These are phyloP conservation scores for Cuniculus paca DNA, from an alignment of 2,797 vertebrate genomes.

Conservation along the genomic window DNA sequence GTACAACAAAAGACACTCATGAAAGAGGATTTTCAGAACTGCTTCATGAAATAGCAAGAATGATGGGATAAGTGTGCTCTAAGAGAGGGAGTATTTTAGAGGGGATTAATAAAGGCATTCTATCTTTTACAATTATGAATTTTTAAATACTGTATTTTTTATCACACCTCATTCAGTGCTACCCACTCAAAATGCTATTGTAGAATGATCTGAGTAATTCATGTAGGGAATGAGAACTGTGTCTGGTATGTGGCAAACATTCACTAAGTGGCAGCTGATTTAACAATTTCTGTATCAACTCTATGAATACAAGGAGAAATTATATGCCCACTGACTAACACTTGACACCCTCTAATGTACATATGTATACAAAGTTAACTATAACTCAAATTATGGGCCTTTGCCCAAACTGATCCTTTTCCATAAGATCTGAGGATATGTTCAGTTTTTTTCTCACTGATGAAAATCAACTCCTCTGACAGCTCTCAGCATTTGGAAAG, in stretches of 20 bases:
- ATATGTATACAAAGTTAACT: neutral
- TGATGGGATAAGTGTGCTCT: neutral
- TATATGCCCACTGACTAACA: neutral
- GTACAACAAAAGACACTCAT: neutral
- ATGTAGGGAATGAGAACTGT: neutral
- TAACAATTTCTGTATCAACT: neutral
- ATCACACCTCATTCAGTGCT: neutral
- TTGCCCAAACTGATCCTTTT: neutral
- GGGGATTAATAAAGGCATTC: neutral
- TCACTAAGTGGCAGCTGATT: neutral
- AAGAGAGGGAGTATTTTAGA: neutral
- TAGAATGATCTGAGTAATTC: neutral
- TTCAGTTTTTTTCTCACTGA: neutral
- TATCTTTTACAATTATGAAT: neutral
- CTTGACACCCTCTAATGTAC: neutral
- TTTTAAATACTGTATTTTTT: neutral
- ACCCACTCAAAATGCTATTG: neutral
- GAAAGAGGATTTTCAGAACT: neutral
- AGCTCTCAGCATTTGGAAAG: neutral
- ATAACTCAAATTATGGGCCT: neutral
- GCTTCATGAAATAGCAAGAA: neutral
- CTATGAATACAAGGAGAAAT: neutral
- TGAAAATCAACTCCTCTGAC: neutral
- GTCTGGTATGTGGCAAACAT: neutral
- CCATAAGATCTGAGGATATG: neutral